Evolutionary conservation across 2,888 invertebrate genomes (phyloP), one percentile per base, ranked within the genome.

Genomic region (Dynastes maya): DNA sequence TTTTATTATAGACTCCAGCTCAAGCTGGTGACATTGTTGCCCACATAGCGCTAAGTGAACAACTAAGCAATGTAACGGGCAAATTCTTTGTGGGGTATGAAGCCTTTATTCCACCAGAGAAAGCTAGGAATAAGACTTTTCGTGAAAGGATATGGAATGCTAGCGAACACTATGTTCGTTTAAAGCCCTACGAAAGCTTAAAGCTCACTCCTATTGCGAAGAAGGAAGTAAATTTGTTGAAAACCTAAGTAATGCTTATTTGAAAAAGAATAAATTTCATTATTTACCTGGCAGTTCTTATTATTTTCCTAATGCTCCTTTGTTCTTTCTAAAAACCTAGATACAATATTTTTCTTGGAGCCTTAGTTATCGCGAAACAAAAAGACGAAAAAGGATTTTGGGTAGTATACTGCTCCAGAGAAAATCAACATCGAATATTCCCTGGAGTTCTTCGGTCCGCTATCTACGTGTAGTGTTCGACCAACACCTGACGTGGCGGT

Each of bases 131-230:
- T 86, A 91, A 92, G 88, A 92, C 92, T 0, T 93, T 93, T 80
- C 96, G 94, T 1, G 93, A 92, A 83, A 95, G 95, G 85, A 88
- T 97, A 61, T 98, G 97, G 97, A 95, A 96, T 85, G 90, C 95
- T 68, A 95, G 97, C 13, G 94, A 95, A 83, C 91, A 92, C 80
- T 88, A 96, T 80, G 94, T 93, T 2, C 93, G 94, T 80, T 89
- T 96, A 79, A 92, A 91, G 78, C 90, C 93, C 1, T 90, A 88
- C 76, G 96, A 96, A 40, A 78, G 70, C 51, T 77, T 81, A 4
- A 45, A 40, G 9, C 6, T 16, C 11, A 22, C 55, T 9, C 58
- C 63, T 11, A 32, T 27, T 16, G 22, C 32, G 11, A 65, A 51
- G 16, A 53, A 32, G n/a, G 51, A 11, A 8, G 16, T 27, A 63